Conservation (phyloP, 2,888 invertebrate species). For the Athrips mouffetella region DNA sequence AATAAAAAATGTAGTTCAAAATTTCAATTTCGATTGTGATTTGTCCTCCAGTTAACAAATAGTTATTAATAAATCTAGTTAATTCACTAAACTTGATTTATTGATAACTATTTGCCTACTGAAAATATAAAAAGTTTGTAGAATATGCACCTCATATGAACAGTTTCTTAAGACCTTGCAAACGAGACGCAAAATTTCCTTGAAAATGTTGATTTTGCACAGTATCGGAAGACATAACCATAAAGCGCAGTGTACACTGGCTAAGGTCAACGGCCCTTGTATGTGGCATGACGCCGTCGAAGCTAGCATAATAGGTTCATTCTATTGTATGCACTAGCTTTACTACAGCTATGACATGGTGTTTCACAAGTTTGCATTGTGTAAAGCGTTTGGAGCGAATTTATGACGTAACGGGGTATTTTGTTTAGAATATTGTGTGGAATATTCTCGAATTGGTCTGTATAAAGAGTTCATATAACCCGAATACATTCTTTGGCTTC, state of each 20-base stretch:
- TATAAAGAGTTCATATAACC: too few species aligned
- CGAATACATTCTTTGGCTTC: too few species aligned
- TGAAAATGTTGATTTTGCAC: not conserved
- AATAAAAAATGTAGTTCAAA: too few species aligned
- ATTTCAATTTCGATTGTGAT: too few species aligned
- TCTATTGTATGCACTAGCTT: not conserved
- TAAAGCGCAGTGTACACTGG: not conserved
- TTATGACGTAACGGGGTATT: not conserved
- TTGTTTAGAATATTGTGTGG: not conserved
- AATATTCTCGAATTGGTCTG: not conserved
- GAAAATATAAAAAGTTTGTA: too few species aligned
- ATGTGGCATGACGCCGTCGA: conserved; percentile 1
- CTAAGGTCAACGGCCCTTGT: not conserved
- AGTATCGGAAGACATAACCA: not conserved
- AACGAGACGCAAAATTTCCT: not conserved
- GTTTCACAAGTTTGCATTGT: not conserved
- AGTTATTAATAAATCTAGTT: too few species aligned
- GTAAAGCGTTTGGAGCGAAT: not conserved
- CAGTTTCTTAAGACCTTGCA: not conserved
- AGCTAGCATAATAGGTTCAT: not conserved
- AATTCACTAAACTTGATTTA: too few species aligned
- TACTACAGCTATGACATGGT: not conserved
- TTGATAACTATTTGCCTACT: too few species aligned
- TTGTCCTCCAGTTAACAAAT: too few species aligned
- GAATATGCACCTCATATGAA: not conserved